Evolutionary conservation across 1,140 invertebrate species (phyloP), one percentile per base, ranked within the genome.

Genomic region (Hyphantria cunea): DNA sequence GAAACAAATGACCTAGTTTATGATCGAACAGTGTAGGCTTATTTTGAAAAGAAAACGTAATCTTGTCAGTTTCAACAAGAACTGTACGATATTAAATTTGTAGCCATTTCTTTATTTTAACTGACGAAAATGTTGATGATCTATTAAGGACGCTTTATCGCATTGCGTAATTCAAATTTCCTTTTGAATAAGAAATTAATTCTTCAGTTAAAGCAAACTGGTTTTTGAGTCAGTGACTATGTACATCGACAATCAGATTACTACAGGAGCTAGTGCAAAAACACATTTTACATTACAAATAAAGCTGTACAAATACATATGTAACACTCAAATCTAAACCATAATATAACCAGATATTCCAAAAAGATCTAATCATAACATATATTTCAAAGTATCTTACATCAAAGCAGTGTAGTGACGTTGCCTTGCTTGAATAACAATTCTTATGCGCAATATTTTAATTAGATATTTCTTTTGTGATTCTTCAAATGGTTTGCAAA

Each of bases 1-100:
- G 60, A 78, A 70, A 82, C 76, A 78, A 82, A 77, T 69, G 68
- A 74, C 66, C 65, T 48, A 54, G n/a, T 81, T 80, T 75, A 80
- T 63, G 70, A 64, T 62, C 41, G 12, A 54, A 64, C 56, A 64
- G 49, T 70, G 66, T 58, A 72, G 55, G 72, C 66, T 66, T 70
- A 68, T 67, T 74, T 60, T 79, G 61, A 68, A 71, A 71, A 76
- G 64, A 70, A 71, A 25, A 73, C 55, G 59, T 74, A 66, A 72
- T 69, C 60, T 65, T 41, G 42, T 34, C 55, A 49, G 15, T 9
- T 47, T 44, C 54, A 66, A 60, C 49, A 39, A 25, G 31, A 67
- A 64, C 41, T 48, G 15, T 39, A 12, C 44, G 25, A 63, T 50
- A 58, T 64, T 49, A 62, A 58, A 52, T 67, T 56, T 62, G 25